Base-by-base conservation (phyloP, 2,113 vertebrate genomes). In the Octodon degus region DNA sequence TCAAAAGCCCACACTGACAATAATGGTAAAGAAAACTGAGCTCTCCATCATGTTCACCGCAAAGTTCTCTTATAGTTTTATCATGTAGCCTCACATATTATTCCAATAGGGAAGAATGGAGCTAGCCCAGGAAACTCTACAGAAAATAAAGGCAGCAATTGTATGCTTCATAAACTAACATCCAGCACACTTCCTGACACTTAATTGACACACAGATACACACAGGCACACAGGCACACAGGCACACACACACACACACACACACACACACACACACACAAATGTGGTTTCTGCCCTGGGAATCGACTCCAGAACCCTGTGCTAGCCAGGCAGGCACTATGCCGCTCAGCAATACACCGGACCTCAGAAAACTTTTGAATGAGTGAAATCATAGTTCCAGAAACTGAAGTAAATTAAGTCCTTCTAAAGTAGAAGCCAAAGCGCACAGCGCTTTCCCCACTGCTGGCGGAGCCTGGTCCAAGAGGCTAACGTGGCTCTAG, bases 381-480 rank as follows among this genome's bases (percentile, higher is more conserved):
- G 10, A 90, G 83, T 68, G 50, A 93, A 77, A 95, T 80, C 20
- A 84, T 5, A 74, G 16, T 76, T 76, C 67, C 65, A 84, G 50
- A 30, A 89, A 89, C 9, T 20, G 63, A 91, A 82, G 50, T 22
- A 82, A 80, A 68, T 85, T 30, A 97, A 94, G 84, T 55, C 17
- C 19, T 83, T 89, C 62, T 74, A 6, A 85, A 82, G 30, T 6
- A 83, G 72, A 97, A 37, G 55, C n/a, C 60, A 65, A 86, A 94
- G 94, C 20, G 90, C 37, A 53, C 79, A 86, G 8, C 10, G 27
- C 17, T 86, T 58, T 63, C 82, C 84, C 95, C 76, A 55, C 84
- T 94, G 80, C 62, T 60, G 4, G 25, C 79, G 8, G 17, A 85
- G 40, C 13, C 60, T 4, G 85, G 40, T 25, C 60, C 68, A 94